These are phyloP conservation scores for Nylanderia fulva DNA, from an alignment of 1,140 invertebrate species.

Conservation along the genomic window DNA sequence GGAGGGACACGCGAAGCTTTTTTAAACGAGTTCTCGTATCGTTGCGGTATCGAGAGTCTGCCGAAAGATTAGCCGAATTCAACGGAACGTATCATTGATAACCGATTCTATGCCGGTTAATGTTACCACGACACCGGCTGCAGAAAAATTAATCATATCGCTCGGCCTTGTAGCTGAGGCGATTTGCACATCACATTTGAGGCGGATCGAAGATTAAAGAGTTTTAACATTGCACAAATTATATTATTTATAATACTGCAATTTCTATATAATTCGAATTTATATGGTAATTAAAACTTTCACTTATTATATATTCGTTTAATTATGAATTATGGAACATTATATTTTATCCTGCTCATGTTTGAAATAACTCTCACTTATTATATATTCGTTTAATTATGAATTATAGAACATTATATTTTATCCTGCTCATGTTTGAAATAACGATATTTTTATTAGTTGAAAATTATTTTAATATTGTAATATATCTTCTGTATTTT, in stretches of 20 bases:
- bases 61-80: constrained; percentile 30
- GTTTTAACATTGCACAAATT: neutral
- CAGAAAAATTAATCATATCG: neutral
- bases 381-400: neutral
- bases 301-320: neutral
- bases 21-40: neutral
- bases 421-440: neutral
- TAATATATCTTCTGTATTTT: neutral
- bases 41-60: neutral
- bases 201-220: neutral
- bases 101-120: neutral
- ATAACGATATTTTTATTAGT: neutral
- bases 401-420: neutral
- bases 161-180: neutral
- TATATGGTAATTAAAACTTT: neutral
- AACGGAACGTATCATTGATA: constrained; percentile 39
- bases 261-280: constrained; percentile 2
- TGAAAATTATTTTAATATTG: neutral
- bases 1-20: neutral
- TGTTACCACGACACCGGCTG: neutral
- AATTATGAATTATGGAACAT: neutral
- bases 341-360: neutral
- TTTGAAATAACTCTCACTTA: neutral
- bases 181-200: neutral
- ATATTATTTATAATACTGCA: neutral